Base-by-base conservation (phyloP, 2,797 vertebrate genomes). In the Petrocephalus sullivani region DNA sequence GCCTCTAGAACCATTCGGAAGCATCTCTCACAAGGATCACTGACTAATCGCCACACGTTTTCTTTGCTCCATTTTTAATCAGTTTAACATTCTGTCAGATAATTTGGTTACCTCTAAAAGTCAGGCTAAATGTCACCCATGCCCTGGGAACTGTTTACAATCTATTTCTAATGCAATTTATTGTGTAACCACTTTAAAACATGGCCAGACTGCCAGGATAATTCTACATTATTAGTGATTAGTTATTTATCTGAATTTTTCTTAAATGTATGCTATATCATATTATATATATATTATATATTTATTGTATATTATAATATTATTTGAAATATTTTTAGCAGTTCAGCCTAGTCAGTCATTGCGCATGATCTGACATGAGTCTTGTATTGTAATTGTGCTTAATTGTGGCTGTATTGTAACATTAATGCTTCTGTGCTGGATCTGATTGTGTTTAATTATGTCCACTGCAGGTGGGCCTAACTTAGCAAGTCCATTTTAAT, bases 401-500 rank as follows among this genome's bases (percentile, higher is more conserved):
- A 64, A 89, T 61, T 12, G 41, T 9, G 2, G 82, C 33, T 54
- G 78, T 54, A 57, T 53, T 49, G 81, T 64, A 61, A 53, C 54
- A 12, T 41, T 14, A 60, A 53, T 21, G 23, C 58, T 58, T 88
- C 4, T 60, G 90, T 54, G 28, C 56, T 33, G 87, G 91, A 90
- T 89, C 89, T 89, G 87, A 49, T 89, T 87, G 86, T 89, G 92
- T 94, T 94, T 94, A 93, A 95, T 94, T 94, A 94, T 90, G 81
- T 91, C 92, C 94, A 82, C 94, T 23, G 92, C 93, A 0, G 93
- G 93, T 90, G 89, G 90, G 86, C 90, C 90, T 78, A 87, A 88
- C 91, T 91, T 89, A 91, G 90, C 91, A 12, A 91, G 91, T 85
- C 58, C 56, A 0, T 87, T 91, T 53, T 90, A 92, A 92, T 93